Base-by-base conservation (phyloP, 2,888 invertebrate species). In the Drepana falcataria region DNA sequence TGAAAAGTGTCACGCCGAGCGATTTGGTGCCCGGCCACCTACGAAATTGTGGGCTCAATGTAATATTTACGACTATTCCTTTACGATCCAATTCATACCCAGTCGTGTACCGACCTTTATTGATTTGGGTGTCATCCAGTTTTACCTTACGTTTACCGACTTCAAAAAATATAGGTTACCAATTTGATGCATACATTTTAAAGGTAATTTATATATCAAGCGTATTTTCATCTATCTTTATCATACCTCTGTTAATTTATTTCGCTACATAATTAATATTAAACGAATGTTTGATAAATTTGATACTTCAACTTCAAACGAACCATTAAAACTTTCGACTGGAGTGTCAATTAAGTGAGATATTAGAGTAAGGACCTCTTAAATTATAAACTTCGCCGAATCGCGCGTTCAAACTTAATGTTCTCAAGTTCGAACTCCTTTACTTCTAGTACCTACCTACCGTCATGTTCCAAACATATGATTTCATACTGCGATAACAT, bases 1-100 rank as follows among this genome's bases (percentile, higher is more conserved):
- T 55, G 61, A 73, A 77, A 75, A 74, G 58, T 69, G 78, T 71
- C 73, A 76, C 77, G 75, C 64, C 58, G 51, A 53, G 54, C 64
- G 71, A 53, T 52, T 61, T 49, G 55, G 52, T 48, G 56, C 44
- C 44, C 51, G 57, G 55, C 58, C 60, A 61, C 58, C 58, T 53
- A 54, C 58, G 48, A 48, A 51, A 56, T 49, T 41, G 52, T 57
- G 53, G 48, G 51, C 51, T 33, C 51, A 49, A 33, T 53, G 3
- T 35, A 9, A 49, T 37, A 49, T 37, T 49, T 37, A 35, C 44
- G 47, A 35, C 35, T 35, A 35, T n/a, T 4, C 47, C 33, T 35
- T 48, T 33, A 51, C 51, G 44, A 44, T 44, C 44, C 44, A 44
- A 44, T 44, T 44, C 9, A 9, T 44, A 44, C 34, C 37, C 37